These are phyloP conservation scores for Brachionus calyciflorus DNA, from an alignment of 1,140 invertebrate species.

Conservation along the genomic window DNA sequence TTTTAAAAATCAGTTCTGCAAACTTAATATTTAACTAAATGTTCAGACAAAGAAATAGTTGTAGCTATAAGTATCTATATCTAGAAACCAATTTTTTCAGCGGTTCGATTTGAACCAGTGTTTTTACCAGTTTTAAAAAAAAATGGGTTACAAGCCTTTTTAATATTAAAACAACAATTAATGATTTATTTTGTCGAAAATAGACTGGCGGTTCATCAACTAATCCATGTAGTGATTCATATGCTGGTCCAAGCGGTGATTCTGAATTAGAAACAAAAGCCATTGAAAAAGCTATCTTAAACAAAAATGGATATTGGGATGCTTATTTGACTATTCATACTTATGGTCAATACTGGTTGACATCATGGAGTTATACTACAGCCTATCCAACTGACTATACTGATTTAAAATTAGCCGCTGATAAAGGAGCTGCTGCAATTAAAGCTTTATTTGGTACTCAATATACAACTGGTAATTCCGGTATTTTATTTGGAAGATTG, in stretches of 20 bases:
- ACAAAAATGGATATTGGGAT: not conserved
- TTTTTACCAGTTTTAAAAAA: no score
- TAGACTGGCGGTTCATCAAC: not conserved
- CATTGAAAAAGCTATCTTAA: not conserved
- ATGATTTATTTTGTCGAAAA: no score
- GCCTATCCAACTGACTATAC: not conserved
- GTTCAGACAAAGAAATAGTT: no score
- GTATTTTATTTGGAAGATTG: not conserved
- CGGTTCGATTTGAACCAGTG: no score
- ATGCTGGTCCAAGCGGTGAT: not conserved
- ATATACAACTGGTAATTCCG: not conserved
- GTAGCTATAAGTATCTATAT: no score
- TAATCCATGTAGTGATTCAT: conserved; percentile 44
- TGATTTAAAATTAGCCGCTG: not conserved
- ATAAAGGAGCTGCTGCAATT: not conserved
- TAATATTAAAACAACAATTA: no score
- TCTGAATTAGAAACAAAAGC: conserved; percentile 40
- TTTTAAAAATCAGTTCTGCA: no score
- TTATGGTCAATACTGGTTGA: not conserved
- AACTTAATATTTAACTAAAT: no score
- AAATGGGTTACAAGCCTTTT: no score
- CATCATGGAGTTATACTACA: not conserved
- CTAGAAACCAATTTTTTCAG: no score
- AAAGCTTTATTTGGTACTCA: not conserved
- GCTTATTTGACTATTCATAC: conserved; percentile 44